Evolutionary conservation across 2,888 invertebrate genomes (phyloP).

Genomic region (Eilema depressum): DNA sequence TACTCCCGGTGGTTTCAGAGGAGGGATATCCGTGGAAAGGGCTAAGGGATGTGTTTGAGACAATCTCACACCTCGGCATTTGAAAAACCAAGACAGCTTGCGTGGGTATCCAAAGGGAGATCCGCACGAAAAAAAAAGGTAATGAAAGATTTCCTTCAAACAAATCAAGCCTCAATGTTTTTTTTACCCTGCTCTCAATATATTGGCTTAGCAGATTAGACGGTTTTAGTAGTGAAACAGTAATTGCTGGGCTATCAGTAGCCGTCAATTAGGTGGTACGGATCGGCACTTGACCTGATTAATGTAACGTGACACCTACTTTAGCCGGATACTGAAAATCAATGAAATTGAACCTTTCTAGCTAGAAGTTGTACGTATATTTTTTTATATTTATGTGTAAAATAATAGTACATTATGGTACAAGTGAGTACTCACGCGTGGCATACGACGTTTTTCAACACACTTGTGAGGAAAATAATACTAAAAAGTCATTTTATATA

Average conservation of each 20-base stretch:
- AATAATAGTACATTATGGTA: too few species aligned
- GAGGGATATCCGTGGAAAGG: too few species aligned
- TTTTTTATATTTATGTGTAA: too few species aligned
- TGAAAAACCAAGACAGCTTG: too few species aligned
- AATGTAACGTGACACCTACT: conserved; percentile 55
- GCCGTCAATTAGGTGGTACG: conserved; percentile 56
- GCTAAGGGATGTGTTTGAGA: neutral
- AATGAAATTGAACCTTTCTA: conserved; percentile 9
- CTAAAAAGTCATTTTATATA: too few species aligned
- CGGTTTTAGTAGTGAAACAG: conserved; percentile 36
- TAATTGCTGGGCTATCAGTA: conserved; percentile 53
- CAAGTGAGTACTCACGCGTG: too few species aligned
- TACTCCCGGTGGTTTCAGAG: too few species aligned
- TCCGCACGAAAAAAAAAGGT: too few species aligned
- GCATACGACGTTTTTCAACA: too few species aligned
- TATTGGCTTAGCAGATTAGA: conserved; percentile 45
- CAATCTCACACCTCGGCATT: neutral
- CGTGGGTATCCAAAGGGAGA: too few species aligned
- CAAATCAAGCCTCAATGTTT: conserved; percentile 16
- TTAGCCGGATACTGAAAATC: neutral
- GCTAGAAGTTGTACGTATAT: neutral
- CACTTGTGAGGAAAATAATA: too few species aligned
- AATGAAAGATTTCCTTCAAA: neutral
- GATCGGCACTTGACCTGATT: conserved; percentile 61
- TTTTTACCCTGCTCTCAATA: conserved; percentile 28